Evolutionary conservation across 1,140 invertebrate genomes (phyloP).

Genomic region (Heterodera schachtii): DNA sequence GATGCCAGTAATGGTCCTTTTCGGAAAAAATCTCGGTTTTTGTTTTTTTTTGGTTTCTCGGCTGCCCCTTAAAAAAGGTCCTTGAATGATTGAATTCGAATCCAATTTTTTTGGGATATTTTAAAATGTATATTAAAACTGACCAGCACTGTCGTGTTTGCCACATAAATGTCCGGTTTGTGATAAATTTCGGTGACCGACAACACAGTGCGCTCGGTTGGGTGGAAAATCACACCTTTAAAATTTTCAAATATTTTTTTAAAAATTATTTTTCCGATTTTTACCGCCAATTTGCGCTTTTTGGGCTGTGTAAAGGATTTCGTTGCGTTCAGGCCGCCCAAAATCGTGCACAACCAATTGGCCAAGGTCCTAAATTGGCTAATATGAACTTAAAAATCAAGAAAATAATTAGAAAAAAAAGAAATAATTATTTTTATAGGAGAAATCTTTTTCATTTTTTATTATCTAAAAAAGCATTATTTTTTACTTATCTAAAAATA

Average conservation of each 20-base stretch:
- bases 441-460: no score
- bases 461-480: no score
- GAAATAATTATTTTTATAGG: no score
- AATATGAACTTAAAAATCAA: no score
- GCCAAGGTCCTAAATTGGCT: conserved; percentile 48
- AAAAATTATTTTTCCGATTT: conserved; percentile 8
- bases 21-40: no score
- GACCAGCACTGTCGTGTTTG: conserved; percentile 58
- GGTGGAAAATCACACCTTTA: conserved; percentile 57
- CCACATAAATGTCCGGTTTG: conserved; percentile 64
- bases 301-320: conserved; percentile 60
- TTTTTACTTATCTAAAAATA: no score
- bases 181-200: conserved; percentile 62
- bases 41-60: no score
- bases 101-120: no score
- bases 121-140: neutral
- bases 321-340: conserved; percentile 56
- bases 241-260: neutral
- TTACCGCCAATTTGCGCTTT: conserved; percentile 55
- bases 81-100: no score
- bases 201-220: conserved; percentile 59
- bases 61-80: no score
- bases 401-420: no score
- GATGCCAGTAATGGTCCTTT: no score
- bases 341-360: conserved; percentile 59